A percentile compares a stretch with the other conserved stretches of the same genome.
Conservation (phyloP, 1,140 invertebrate genomes). For the Varroa destructor region DNA sequence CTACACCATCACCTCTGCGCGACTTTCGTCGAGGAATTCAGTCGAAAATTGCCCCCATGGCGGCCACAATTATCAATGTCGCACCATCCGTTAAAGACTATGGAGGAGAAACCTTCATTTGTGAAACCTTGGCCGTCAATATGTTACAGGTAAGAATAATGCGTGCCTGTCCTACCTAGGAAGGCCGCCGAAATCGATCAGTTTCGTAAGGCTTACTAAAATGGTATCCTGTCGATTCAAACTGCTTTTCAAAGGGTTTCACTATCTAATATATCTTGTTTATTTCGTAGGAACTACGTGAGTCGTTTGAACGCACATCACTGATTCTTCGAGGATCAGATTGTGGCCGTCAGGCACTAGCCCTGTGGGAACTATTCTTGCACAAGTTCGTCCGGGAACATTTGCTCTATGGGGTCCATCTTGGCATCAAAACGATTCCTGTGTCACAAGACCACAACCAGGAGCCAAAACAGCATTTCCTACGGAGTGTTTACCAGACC, state of each 20-base stretch:
- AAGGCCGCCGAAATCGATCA: too few relatives aligned
- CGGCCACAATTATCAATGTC: conserved; percentile 17
- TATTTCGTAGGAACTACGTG: conserved; percentile 1
- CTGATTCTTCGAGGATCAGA: conserved; percentile 1
- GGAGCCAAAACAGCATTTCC: conserved; percentile 20
- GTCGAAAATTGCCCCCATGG: conserved; percentile 6
- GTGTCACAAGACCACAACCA: conserved; percentile 8
- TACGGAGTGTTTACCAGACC: conserved; percentile 18
- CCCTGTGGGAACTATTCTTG: conserved; percentile 6
- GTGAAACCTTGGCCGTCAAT: conserved; percentile 9
- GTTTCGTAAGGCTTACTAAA: too few relatives aligned
- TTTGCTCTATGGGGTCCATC: conserved; percentile 9
- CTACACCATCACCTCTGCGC: background rate
- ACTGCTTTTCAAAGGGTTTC: too few relatives aligned
- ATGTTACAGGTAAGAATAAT: background rate
- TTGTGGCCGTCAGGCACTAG: background rate
- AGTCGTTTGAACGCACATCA: background rate
- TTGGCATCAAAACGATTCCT: conserved; percentile 25
- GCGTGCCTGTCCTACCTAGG: too few relatives aligned
- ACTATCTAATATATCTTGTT: too few relatives aligned
- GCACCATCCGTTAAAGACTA: conserved; percentile 12
- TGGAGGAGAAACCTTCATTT: conserved; percentile 21
- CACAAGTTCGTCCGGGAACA: conserved; percentile 4
- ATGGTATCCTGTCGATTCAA: too few relatives aligned
- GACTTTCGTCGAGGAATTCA: conserved; percentile 21